Base-by-base conservation (phyloP, 2,797 vertebrate genomes). In the Cichlasoma orientale region DNA sequence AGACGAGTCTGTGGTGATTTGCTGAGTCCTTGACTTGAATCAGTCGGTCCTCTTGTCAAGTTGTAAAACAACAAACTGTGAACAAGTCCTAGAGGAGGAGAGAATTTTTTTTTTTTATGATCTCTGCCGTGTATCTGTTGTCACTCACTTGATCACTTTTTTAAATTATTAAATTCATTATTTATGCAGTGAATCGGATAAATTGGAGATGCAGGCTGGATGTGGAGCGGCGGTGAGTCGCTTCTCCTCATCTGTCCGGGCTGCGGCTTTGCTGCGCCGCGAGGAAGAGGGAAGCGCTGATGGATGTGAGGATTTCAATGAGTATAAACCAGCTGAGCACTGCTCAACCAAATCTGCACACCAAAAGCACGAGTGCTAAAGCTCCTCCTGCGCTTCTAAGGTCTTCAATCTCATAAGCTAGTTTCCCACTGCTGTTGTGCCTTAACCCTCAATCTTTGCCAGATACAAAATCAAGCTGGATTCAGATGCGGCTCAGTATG, bases 381-480 rank as follows among this genome's bases (percentile, higher is more conserved):
- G 84, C 72, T 74, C 74, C 71, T 78, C 76, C 75, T 72, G 68
- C 54, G 72, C 82, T 78, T 87, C 81, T 83, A 80, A 77, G 74
- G 78, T 78, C 83, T 87, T 61, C 82, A 77, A 86, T 90, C 83
- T 79, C 78, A 80, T 91, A 89, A 91, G 90, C 87, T 75, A 72
- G 77, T 82, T 89, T 88, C 88, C 86, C 81, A 76, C 82, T 82
- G 78, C 81, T 76, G 6, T 83, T 78, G 80, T 87, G 94, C 96
- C 97, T 99, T 99, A 97, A 98, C 88, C 72, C 72, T 29, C 1
- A 31, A 47, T 76, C 76, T 81, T 36, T 70, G 81, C 44, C 94
- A 99, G 97, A 94, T 99, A 98, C 94, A 97, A 95, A 95, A 97
- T 99, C 88, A 96, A 96, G 88, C 95, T 99, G 90, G 98, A 99